These are phyloP conservation scores for Callithrix jacchus DNA, from an alignment of 2,113 vertebrate genomes.

Conservation along the genomic window DNA sequence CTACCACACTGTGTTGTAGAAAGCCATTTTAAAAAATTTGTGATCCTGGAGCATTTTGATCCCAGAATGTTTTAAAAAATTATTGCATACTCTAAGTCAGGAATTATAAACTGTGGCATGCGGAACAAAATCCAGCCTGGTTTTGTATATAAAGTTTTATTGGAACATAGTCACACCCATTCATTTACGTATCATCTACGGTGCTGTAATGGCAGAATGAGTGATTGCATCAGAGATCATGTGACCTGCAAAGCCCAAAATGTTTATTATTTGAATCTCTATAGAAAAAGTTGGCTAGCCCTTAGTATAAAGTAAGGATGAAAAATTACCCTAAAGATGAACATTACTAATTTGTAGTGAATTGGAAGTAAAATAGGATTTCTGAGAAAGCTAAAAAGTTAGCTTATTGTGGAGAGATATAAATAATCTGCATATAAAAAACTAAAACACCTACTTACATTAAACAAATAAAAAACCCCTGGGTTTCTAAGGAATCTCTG, in stretches of 20 bases:
- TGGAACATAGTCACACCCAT: not conserved
- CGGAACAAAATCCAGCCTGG: not conserved
- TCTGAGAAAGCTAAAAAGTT: not conserved
- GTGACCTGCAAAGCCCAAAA: not conserved
- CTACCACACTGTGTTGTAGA: not conserved
- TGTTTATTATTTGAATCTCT: not conserved
- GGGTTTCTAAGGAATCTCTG: not conserved
- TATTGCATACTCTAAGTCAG: not conserved
- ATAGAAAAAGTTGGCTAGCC: not conserved
- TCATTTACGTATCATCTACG: not conserved
- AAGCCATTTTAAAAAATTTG: not conserved
- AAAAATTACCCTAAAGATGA: slow-evolving; percentile 18
- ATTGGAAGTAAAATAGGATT: not conserved
- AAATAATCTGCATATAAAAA: not conserved
- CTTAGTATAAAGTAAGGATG: not conserved
- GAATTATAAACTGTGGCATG: not conserved
- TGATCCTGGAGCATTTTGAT: not conserved
- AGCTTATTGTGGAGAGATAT: not conserved
- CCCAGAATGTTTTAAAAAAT: not conserved
- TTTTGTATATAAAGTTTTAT: not conserved
- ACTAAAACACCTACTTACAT: not conserved
- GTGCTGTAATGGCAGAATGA: not conserved
- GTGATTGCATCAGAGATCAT: not conserved
- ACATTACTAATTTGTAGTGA: not conserved
- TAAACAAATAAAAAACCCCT: not conserved